phyloP scores from a whole-genome alignment of 2,888 invertebrate genomes.

The Heliconius hortense region DNA sequence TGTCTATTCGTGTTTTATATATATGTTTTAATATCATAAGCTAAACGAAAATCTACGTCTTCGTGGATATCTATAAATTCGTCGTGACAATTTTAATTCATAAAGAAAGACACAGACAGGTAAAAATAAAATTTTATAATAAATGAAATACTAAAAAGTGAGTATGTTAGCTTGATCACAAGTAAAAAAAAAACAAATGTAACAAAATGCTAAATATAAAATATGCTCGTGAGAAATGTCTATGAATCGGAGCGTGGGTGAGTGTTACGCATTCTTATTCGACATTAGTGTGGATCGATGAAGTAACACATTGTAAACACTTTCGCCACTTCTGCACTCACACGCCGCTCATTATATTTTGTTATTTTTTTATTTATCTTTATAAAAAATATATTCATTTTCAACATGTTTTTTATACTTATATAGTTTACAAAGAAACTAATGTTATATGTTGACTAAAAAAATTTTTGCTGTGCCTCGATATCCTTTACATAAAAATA shows the following conservation, averaged over 20 bases:
- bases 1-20: too few species aligned
- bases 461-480: background rate
- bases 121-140: background rate
- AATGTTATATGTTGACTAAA: too few species aligned
- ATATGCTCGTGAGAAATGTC: constrained; percentile 72
- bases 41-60: too few species aligned
- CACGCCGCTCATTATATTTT: constrained; percentile 5
- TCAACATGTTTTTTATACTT: too few species aligned
- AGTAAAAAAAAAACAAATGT: constrained; percentile 56
- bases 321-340: constrained; percentile 59
- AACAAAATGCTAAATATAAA: constrained; percentile 36
- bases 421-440: too few species aligned
- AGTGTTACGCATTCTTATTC: constrained; percentile 64
- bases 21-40: too few species aligned
- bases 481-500: background rate
- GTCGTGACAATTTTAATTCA: background rate
- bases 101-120: background rate
- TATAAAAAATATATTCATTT: background rate
- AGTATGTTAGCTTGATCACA: constrained; percentile 11
- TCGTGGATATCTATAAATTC: background rate
- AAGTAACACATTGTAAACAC: constrained; percentile 68
- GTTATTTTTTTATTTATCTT: background rate
- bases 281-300: constrained; percentile 67
- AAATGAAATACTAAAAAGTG: background rate
- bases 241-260: constrained; percentile 77